A percentile compares a stretch with the other conserved stretches of the same genome.
Evolutionary conservation across 2,797 vertebrate species (phyloP).

Genomic region (Anas flavirostris): DNA sequence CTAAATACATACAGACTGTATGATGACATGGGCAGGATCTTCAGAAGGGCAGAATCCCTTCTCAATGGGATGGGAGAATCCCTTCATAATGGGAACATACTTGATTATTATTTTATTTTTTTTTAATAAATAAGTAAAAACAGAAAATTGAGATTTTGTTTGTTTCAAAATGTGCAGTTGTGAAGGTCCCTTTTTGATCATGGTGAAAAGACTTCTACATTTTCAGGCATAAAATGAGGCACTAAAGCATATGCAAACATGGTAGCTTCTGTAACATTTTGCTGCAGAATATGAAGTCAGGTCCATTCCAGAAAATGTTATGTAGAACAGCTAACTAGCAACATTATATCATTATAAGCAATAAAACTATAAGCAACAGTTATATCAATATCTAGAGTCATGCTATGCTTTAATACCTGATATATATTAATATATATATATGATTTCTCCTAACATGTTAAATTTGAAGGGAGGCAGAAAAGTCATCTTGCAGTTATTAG

Average conservation of each 20-base stretch:
- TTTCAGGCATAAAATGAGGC: background rate
- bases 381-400: background rate
- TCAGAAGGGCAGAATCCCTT: background rate
- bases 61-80: too few species aligned
- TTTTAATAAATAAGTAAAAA: background rate
- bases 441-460: background rate
- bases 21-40: background rate
- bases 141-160: background rate
- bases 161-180: background rate
- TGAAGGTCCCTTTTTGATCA: background rate
- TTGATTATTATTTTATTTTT: background rate
- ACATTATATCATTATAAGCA: too few species aligned
- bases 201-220: background rate
- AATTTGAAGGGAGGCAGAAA: background rate
- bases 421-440: background rate
- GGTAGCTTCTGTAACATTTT: background rate
- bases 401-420: background rate
- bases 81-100: too few species aligned
- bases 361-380: background rate
- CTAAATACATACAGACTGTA: background rate
- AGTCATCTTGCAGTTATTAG: background rate
- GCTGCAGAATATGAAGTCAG: background rate
- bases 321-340: background rate
- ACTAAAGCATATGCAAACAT: background rate
- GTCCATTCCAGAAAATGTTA: background rate